Evolutionary conservation across 2,113 vertebrate species (phyloP), one percentile per base, ranked within the genome.

Genomic region (Pleuronectes platessa): DNA sequence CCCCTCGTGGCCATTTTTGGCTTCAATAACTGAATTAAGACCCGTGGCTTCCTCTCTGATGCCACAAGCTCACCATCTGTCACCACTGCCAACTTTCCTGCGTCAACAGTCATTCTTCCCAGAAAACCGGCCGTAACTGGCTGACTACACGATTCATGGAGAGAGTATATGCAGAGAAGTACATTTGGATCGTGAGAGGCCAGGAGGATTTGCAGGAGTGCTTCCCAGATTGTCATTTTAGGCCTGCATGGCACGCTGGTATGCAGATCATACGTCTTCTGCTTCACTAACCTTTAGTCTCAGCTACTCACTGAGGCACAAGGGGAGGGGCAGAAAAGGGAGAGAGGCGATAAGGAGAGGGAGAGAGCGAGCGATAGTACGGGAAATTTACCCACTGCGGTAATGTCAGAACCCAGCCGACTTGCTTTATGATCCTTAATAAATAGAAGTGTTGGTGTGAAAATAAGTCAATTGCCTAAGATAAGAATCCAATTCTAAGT

Each of bases 231-330:
- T 47, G 3, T 24, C 26, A 68, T 31, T 26, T 76, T 35, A 76
- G 61, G 73, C 45, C 78, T 37, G 70, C 62, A 73, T 53, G 49
- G 61, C 69, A 58, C 8, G 15, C 40, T 51, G 59, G 27, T 71
- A 78, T 72, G 59, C 18, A 73, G 27, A 24, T 56, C 62, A 58
- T 26, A 66, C 61, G 51, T 24, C 74, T 88, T 49, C 69, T 70
- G 66, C 74, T 82, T 71, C 63, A 62, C 71, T 76, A 81, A 76
- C 79, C 66, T 78, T 82, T 76, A 60, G 45, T 55, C 55, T 76
- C 40, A 18, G 65, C 23, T 9, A 51, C 61, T 54, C 66, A 56
- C 69, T 68, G 72, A 68, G 20, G 53, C 45, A 64, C 42, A 27
- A 59, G 54, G 10, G 54, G 42, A 55, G 21, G 1, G 23, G 42